phyloP scores from a whole-genome alignment of 2,797 vertebrate species.

The Aphelocoma californica region DNA sequence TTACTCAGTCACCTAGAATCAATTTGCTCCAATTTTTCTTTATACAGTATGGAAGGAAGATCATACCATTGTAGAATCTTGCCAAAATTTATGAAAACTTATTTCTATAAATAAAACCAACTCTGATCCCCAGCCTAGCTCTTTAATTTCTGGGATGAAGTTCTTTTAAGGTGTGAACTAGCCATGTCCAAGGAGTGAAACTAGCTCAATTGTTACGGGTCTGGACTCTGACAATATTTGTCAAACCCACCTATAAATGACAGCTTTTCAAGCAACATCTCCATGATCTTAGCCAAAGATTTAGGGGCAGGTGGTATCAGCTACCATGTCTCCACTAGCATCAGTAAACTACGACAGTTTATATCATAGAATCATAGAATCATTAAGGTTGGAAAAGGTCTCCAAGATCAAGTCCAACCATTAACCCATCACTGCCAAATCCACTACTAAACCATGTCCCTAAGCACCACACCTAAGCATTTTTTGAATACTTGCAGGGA shows the following conservation, averaged over 20 bases:
- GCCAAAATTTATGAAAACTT: background rate
- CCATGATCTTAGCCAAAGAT: background rate
- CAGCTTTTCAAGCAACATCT: background rate
- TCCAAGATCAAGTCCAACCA: background rate
- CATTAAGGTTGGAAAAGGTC: background rate
- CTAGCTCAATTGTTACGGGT: accelerated
- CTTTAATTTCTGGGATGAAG: background rate
- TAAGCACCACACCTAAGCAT: background rate
- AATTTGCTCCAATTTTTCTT: background rate
- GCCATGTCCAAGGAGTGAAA: background rate
- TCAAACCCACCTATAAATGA: background rate
- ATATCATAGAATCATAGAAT: background rate
- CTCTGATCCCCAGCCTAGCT: background rate
- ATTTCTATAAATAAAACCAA: background rate
- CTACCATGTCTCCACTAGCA: background rate
- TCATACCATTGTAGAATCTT: background rate
- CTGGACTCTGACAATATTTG: background rate
- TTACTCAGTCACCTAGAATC: background rate
- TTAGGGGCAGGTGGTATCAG: background rate
- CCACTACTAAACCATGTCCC: background rate
- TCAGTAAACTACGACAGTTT: background rate
- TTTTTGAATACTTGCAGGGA: background rate
- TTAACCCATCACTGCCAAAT: background rate
- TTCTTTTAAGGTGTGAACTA: background rate
- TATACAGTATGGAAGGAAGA: background rate